Conservation (phyloP, 2,113 vertebrate genomes). For the Channa argus region DNA sequence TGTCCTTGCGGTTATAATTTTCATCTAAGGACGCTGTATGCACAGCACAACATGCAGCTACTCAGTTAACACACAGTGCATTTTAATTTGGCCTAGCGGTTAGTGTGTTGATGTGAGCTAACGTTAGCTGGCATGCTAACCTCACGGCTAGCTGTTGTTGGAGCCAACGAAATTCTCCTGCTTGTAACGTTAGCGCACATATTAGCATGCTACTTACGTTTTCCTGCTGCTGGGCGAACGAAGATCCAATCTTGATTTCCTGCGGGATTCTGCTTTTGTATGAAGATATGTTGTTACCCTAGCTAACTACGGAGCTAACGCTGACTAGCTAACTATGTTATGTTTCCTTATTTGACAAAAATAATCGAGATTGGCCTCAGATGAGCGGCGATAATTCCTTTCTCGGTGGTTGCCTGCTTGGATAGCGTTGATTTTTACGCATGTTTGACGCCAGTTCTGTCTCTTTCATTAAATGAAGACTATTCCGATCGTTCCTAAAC, state of each 20-base stretch:
- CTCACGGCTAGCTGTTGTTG: slow-evolving; percentile 51
- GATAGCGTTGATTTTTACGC: slow-evolving; percentile 82
- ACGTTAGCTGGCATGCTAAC: slow-evolving; percentile 56
- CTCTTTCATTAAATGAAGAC: slow-evolving; percentile 65
- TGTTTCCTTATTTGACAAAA: slow-evolving; percentile 78
- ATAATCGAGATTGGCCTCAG: slow-evolving; percentile 82
- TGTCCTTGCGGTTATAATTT: slow-evolving; percentile 18
- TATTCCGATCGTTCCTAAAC: slow-evolving; percentile 62
- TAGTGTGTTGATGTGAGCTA: slow-evolving; percentile 61
- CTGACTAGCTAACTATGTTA: slow-evolving; percentile 72
- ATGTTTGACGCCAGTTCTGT: slow-evolving; percentile 82
- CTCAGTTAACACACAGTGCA: not conserved
- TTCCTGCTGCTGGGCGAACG: slow-evolving; percentile 67
- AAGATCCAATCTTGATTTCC: slow-evolving; percentile 69
- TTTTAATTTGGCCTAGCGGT: slow-evolving; percentile 51
- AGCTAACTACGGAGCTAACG: slow-evolving; percentile 65
- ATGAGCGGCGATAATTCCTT: slow-evolving; percentile 84
- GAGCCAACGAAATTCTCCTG: slow-evolving; percentile 28
- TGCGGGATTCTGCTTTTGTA: slow-evolving; percentile 43
- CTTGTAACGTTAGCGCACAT: slow-evolving; percentile 68
- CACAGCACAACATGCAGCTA: slow-evolving; percentile 29
- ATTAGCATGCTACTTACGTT: slow-evolving; percentile 78
- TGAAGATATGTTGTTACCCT: slow-evolving; percentile 61
- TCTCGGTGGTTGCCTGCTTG: slow-evolving; percentile 84
- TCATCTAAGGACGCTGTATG: slow-evolving; percentile 19